These are phyloP conservation scores for Drosophila recens DNA, from an alignment of 2,888 invertebrate species.

Conservation along the genomic window DNA sequence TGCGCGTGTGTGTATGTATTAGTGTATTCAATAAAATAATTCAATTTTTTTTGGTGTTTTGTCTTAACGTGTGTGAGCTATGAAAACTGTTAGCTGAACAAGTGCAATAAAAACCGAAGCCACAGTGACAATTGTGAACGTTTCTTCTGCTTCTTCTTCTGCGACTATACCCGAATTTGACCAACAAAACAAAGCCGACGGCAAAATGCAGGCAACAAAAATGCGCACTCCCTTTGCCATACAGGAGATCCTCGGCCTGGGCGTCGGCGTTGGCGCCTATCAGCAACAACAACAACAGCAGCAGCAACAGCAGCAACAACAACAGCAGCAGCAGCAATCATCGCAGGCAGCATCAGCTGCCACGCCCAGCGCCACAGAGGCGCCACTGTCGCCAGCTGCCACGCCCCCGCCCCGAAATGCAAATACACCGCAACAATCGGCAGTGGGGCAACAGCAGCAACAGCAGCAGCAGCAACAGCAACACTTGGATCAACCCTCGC, in stretches of 20 bases:
- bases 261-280: constrained; percentile 81
- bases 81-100: constrained; percentile 42
- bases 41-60: constrained; percentile 11
- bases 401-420: constrained; percentile 70
- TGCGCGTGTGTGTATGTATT: constrained; percentile 3
- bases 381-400: constrained; percentile 71
- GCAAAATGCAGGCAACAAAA: constrained; percentile 85
- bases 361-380: constrained; percentile 73
- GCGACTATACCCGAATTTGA: background rate
- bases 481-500: constrained; percentile 43
- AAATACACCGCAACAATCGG: constrained; percentile 61
- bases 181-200: constrained; percentile 43
- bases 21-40: background rate
- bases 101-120: constrained; percentile 59
- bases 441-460: constrained; percentile 21
- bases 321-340: constrained; percentile 42
- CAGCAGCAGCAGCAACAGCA: constrained; percentile 23
- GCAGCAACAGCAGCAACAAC: constrained; percentile 58
- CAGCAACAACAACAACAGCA: constrained; percentile 72
- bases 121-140: constrained; percentile 25
- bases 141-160: constrained; percentile 8
- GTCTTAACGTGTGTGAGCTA: constrained; percentile 37
- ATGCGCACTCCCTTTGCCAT: constrained; percentile 85
- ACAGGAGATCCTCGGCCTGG: constrained; percentile 84
- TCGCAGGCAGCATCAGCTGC: constrained; percentile 67